A percentile compares a stretch with the other conserved stretches of the same genome.
Evolutionary conservation across 1,140 invertebrate species (phyloP).

Genomic region (Onthophagus taurus): DNA sequence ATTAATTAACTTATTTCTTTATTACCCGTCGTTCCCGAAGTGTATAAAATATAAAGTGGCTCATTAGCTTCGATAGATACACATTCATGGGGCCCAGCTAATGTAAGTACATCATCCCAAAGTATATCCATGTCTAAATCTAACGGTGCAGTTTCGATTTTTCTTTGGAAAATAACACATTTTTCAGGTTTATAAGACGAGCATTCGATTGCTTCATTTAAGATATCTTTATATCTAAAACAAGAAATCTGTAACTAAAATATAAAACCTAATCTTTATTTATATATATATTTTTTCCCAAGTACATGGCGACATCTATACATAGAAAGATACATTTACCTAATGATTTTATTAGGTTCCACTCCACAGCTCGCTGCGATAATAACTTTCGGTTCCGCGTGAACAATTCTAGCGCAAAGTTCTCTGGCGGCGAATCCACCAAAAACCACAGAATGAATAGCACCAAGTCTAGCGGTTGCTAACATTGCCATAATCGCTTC

Average conservation of each 20-base stretch:
- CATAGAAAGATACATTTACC: conserved; percentile 39
- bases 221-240: conserved; percentile 73
- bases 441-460: conserved; percentile 81
- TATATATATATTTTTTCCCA: not conserved
- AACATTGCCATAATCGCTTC: conserved; percentile 81
- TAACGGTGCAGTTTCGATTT: conserved; percentile 53
- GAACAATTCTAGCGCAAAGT: conserved; percentile 73
- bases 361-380: conserved; percentile 85
- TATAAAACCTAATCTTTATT: too few relatives aligned
- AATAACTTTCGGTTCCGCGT: conserved; percentile 78
- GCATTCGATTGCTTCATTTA: conserved; percentile 73
- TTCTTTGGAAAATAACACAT: conserved; percentile 74
- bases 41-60: conserved; percentile 87
- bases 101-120: conserved; percentile 63
- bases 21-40: conserved; percentile 77
- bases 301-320: not conserved
- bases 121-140: conserved; percentile 55
- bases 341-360: conserved; percentile 75
- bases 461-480: conserved; percentile 71
- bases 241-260: conserved; percentile 5
- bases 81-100: conserved; percentile 60
- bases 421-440: conserved; percentile 85
- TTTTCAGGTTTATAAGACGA: conserved; percentile 58
- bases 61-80: conserved; percentile 81
- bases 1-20: not conserved